A percentile compares a stretch with the other conserved stretches of the same genome.
Evolutionary conservation across 2,113 vertebrate species (phyloP).

Genomic region (Nyctibius bracteatus): DNA sequence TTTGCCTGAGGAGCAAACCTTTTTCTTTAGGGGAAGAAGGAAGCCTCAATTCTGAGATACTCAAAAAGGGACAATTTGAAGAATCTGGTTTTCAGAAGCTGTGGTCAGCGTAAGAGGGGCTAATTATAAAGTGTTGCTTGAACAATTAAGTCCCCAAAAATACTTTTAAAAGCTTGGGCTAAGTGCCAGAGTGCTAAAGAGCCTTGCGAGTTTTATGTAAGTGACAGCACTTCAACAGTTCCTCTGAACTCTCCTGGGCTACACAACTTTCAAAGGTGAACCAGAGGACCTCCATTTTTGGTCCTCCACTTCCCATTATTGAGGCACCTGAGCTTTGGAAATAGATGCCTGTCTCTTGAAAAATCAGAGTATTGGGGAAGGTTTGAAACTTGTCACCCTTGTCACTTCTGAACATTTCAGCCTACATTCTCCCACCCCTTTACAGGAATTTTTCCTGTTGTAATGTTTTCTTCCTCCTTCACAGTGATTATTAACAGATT

Average conservation of each 20-base stretch:
- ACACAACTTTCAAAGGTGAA: background rate
- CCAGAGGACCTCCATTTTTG: background rate
- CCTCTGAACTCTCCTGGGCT: background rate
- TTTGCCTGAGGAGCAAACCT: slow-evolving; percentile 37
- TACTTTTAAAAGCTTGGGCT: background rate
- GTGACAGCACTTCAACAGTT: background rate
- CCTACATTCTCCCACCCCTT: background rate
- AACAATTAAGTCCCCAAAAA: background rate
- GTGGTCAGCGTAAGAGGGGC: background rate
- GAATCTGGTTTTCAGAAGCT: background rate
- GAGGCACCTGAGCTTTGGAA: background rate
- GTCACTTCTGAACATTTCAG: background rate
- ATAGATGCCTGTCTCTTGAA: background rate
- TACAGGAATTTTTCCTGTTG: background rate
- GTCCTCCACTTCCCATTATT: background rate
- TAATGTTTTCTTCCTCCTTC: slow-evolving; percentile 17
- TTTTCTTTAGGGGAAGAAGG: slow-evolving; percentile 28
- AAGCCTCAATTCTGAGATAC: background rate
- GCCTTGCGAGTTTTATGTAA: background rate
- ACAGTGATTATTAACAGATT: slow-evolving; percentile 41
- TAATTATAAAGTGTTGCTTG: background rate
- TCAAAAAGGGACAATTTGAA: background rate
- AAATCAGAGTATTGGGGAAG: background rate
- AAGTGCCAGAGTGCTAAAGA: background rate
- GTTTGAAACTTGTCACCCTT: background rate